phyloP scores from a whole-genome alignment of 2,888 invertebrate genomes.

The Polyommatus iphigenia region DNA sequence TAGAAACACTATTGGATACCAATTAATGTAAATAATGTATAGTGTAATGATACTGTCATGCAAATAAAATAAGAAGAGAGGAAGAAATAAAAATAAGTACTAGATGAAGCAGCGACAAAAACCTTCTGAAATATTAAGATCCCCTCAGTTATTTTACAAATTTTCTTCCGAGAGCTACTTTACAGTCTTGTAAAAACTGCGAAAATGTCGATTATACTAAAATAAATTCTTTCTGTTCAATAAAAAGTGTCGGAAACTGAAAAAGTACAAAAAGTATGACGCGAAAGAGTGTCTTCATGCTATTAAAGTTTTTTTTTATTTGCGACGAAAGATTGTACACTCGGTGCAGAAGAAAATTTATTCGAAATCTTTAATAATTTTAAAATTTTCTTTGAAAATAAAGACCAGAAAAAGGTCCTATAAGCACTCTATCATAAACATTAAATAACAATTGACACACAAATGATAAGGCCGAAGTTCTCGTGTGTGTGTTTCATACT shows the following conservation, averaged over 20 bases:
- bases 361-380: neutral
- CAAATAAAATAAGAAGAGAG: neutral
- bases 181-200: neutral
- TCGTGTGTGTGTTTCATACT: too few relatives aligned
- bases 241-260: neutral
- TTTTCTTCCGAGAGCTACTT: neutral
- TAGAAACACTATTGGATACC: too few relatives aligned
- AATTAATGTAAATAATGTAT: too few relatives aligned
- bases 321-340: neutral
- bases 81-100: neutral
- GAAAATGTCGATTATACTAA: constrained; percentile 4
- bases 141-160: neutral
- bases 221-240: constrained; percentile 10
- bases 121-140: neutral
- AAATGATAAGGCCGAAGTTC: too few relatives aligned
- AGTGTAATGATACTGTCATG: too few relatives aligned
- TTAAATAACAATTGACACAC: too few relatives aligned
- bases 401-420: neutral
- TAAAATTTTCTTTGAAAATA: neutral
- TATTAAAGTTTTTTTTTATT: neutral
- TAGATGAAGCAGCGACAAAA: neutral
- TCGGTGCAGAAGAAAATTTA: neutral
- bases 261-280: neutral
- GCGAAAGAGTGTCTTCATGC: neutral
- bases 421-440: too few relatives aligned